phyloP scores from a whole-genome alignment of 1,140 invertebrate species.

The Drosophila kepulauana region DNA sequence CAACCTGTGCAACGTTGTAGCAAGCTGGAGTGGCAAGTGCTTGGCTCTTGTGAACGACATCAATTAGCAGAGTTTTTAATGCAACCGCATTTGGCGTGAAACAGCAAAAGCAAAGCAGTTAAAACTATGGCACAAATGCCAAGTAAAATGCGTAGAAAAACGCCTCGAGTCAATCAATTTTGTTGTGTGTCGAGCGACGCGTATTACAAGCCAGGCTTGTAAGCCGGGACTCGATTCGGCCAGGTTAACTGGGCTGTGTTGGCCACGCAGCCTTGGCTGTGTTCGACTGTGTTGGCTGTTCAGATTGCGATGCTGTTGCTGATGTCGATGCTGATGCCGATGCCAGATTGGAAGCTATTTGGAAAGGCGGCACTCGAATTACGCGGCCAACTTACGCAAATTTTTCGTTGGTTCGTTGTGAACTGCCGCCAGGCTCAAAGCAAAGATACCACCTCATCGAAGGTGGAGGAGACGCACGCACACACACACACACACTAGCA shows the following conservation, averaged over 20 bases:
- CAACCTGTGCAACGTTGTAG: conserved; percentile 39
- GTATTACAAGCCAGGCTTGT: conserved; percentile 30
- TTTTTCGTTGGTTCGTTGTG: conserved; percentile 38
- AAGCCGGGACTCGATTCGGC: neutral
- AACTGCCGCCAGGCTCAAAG: conserved; percentile 42
- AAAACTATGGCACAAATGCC: neutral
- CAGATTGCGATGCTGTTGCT: conserved; percentile 58
- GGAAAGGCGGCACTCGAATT: conserved; percentile 74
- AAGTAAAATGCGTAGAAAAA: conserved; percentile 73
- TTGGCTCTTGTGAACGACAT: conserved; percentile 68
- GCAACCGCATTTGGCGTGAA: conserved; percentile 77
- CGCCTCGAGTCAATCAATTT: conserved; percentile 81
- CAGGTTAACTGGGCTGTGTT: conserved; percentile 39
- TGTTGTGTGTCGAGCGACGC: conserved; percentile 36
- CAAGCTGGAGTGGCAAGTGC: conserved; percentile 43
- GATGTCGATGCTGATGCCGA: conserved; percentile 27
- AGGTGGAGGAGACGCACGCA: conserved; percentile 53
- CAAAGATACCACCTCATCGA: conserved; percentile 51
- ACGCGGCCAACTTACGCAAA: conserved; percentile 74
- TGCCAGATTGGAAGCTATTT: conserved; percentile 72
- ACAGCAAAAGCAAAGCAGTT: conserved; percentile 50
- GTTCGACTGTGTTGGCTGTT: neutral
- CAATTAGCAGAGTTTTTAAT: conserved; percentile 78
- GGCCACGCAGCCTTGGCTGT: conserved; percentile 54
- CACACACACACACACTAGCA: conserved; percentile 9